Evolutionary conservation across 2,888 invertebrate species (phyloP).

Genomic region (Agrochola macilenta): DNA sequence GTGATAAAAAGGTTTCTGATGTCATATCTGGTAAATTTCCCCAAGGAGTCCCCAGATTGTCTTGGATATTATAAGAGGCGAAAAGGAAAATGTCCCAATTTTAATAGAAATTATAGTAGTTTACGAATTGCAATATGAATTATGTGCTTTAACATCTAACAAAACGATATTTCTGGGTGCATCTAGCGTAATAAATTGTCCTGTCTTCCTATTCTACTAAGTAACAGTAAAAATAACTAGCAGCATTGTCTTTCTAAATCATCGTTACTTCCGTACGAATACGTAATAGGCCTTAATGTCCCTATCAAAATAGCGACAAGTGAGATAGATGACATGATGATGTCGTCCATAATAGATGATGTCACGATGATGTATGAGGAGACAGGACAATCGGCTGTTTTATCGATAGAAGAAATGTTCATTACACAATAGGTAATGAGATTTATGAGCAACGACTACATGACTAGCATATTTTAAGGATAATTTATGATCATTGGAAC

Average conservation of each 20-base stretch:
- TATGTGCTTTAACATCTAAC: not conserved
- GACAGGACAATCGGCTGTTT: conserved; percentile 55
- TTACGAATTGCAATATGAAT: not conserved
- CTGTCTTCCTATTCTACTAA: conserved; percentile 14
- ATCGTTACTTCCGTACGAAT: conserved; percentile 54
- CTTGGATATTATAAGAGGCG: not conserved
- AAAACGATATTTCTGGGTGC: conserved; percentile 1
- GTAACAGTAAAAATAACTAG: conserved; percentile 49
- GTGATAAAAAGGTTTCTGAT: conserved; percentile 39
- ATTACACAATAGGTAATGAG: conserved; percentile 51
- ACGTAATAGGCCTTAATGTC: conserved; percentile 63
- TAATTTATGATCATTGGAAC: not conserved
- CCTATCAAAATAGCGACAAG: conserved; percentile 65
- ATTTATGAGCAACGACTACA: conserved; percentile 19
- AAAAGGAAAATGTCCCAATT: not conserved
- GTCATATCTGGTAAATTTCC: conserved; percentile 35
- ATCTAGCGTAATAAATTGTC: conserved; percentile 32
- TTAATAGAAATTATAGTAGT: not conserved
- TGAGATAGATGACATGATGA: conserved; percentile 64
- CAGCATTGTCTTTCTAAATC: conserved; percentile 62
- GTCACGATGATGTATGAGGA: conserved; percentile 63
- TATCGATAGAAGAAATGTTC: conserved; percentile 55
- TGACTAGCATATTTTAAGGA: conserved; percentile 15
- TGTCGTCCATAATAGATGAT: conserved; percentile 65
- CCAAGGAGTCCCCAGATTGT: not conserved